A percentile compares a stretch with the other conserved stretches of the same genome.
Conservation (phyloP, 1,140 invertebrate species). For the Cydia strobilella region DNA sequence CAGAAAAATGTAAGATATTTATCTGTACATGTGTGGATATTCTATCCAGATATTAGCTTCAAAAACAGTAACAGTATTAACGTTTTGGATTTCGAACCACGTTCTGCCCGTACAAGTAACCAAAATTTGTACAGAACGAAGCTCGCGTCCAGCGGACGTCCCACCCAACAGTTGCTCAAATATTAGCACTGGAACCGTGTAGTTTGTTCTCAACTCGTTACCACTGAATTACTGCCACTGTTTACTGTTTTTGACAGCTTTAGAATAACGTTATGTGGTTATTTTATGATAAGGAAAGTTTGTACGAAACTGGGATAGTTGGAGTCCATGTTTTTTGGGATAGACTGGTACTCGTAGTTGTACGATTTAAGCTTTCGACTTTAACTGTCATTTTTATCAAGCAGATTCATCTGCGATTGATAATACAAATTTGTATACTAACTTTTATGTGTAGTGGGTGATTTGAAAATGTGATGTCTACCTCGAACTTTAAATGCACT, state of each 20-base stretch:
- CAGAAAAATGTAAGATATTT: no score
- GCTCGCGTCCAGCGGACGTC: background rate
- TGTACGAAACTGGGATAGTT: background rate
- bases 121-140: constrained; percentile 2
- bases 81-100: no score
- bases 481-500: no score
- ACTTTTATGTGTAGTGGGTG: no score
- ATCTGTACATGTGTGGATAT: no score
- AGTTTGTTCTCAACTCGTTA: constrained; percentile 15
- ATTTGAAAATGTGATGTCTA: no score
- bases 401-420: no score
- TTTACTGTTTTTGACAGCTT: constrained; percentile 9
- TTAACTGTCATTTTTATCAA: no score
- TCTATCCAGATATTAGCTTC: no score
- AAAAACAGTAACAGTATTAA: no score
- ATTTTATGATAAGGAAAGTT: background rate
- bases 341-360: background rate
- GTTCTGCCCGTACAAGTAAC: background rate
- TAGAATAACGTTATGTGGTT: constrained; percentile 5
- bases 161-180: background rate
- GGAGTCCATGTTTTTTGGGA: background rate
- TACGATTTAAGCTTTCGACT: no score
- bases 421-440: no score
- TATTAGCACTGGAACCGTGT: background rate
- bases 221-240: background rate